Evolutionary conservation across 2,888 invertebrate genomes (phyloP), one percentile per base, ranked within the genome.

Genomic region (Pilophorus perplexus): DNA sequence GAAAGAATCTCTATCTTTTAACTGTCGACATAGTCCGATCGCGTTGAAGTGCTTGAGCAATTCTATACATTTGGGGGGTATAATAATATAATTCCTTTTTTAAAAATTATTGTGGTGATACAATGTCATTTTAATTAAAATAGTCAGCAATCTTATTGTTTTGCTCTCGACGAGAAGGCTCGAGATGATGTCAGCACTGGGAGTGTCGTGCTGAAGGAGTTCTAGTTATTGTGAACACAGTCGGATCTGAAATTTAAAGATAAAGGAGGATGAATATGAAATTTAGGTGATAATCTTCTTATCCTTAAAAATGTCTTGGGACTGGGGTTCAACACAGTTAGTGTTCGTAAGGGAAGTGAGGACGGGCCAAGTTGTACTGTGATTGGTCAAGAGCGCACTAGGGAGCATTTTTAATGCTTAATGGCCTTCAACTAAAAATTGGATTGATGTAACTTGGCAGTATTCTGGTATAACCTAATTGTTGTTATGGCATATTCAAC

Each of bases 31-130:
- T 67, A 48, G 64, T 68, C 50, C 59, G 54, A 46, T 33, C 57
- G 67, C 55, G 46, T 44, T 48, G n/a, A n/a, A 68, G 64, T 68
- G 68, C 68, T 68, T 68, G 68, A 68, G 68, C 68, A 68, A 68
- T 42, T 59, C 65, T 65, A 64, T 42, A 23, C 22, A 14, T 44
- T 42, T 14, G 5, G 2, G n/a, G n/a, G n/a, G n/a, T n/a, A n/a
- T n/a, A n/a, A n/a, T 20, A 22, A 8, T 44, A 44, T 44, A 22
- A 22, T 44, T 44, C n/a, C 23, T 23, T 22, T 22, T 48, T 48
- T 48, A 22, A 12, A 1, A n/a, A 25, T n/a, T 50, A 25, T 50
- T 50, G 14, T 25, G 16, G 40, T 20, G 40, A 59, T 23, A 23
- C 44, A 59, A 25, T 59, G 59, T 42, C n/a, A n/a, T n/a, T n/a